Base-by-base conservation (phyloP, 2,888 invertebrate genomes). In the Crossocerus cetratus region DNA sequence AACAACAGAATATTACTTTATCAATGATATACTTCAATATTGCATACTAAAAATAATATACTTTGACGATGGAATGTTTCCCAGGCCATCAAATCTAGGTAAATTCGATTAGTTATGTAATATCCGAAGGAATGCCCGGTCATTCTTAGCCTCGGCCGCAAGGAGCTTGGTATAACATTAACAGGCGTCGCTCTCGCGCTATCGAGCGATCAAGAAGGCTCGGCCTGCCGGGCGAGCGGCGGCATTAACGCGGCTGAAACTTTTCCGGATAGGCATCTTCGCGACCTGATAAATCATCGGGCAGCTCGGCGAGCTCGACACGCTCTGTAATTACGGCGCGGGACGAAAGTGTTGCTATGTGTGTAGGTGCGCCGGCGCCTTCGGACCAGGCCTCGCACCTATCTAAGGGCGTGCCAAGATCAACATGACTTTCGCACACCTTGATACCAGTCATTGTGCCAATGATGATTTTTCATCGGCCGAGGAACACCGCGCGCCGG, bases 261-360 rank as follows among this genome's bases (percentile, higher is more conserved):
- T 72, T 76, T 69, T 72, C 69, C 71, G 66, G 74, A 81, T 81
- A 77, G 73, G 62, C 74, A 79, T 82, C 81, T 74, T 73, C 72
- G 77, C 76, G 65, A 72, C 74, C 78, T 76, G 82, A 82, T 80
- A 81, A 82, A 82, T 82, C 70, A 76, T 56, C 60, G 65, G 20
- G 53, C 69, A 64, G 71, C 71, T 67, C 65, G 66, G 32, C 64
- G 21, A 32, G 59, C 68, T 69, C 75, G 71, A 73, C 76, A 78
- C 73, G 78, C 69, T 80, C 77, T 82, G 71, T 80, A 82, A 82
- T 82, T 82, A 82, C 78, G 78, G 78, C 72, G 69, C 78, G 78
- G 70, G 78, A 76, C 76, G 78, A 78, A 76, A 82, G 80, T 78
- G 78, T 82, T 78, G 76, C n/a, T 76, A 74, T 69, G 73, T 75